Evolutionary conservation across 2,113 vertebrate species (phyloP).

Genomic region (Cinclus cinclus): DNA sequence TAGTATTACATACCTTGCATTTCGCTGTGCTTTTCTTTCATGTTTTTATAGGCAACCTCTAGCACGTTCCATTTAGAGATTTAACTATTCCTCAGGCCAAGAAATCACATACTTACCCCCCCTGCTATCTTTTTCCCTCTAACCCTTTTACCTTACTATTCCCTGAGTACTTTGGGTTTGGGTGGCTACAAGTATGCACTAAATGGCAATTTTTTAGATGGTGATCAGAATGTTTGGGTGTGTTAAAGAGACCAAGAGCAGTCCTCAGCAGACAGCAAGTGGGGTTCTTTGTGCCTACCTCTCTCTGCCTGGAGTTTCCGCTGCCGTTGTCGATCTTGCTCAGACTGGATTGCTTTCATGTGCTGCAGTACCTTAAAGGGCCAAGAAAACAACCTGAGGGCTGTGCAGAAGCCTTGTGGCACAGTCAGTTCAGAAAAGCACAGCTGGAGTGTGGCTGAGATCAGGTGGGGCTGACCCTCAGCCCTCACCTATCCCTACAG

Average conservation of each 20-base stretch:
- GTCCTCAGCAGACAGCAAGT: not conserved
- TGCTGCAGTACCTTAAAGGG: constrained; percentile 87
- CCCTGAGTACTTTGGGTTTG: not conserved
- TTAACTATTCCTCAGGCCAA: not conserved
- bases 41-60: not conserved
- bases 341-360: constrained; percentile 87
- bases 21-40: not conserved
- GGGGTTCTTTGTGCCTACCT: constrained; percentile 62
- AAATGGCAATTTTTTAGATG: not conserved
- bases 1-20: not conserved
- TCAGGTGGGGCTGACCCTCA: not conserved
- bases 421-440: not conserved
- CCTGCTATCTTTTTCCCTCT: not conserved
- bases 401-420: not conserved
- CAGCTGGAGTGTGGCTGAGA: not conserved
- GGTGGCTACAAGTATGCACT: not conserved
- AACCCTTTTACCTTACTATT: not conserved
- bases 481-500: not conserved
- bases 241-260: not conserved
- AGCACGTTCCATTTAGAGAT: not conserved
- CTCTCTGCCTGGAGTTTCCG: constrained; percentile 84
- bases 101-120: not conserved
- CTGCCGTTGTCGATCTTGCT: constrained; percentile 86
- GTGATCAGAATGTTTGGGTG: not conserved
- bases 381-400: not conserved